Conservation (phyloP, 1,140 invertebrate genomes). For the Planococcus citri region DNA sequence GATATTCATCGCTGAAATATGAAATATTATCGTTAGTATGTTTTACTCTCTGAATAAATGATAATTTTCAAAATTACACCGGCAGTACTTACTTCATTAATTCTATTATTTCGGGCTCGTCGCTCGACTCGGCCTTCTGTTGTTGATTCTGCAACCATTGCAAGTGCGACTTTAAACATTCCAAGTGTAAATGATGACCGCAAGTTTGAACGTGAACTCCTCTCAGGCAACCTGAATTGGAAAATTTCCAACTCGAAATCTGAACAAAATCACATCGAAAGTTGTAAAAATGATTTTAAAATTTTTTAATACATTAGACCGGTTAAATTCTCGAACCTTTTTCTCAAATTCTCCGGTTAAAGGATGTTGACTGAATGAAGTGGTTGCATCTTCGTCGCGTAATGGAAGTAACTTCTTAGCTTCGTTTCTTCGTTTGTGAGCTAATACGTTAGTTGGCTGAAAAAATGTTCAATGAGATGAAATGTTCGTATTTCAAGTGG, state of each 20-base stretch:
- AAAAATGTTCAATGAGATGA: too few relatives aligned
- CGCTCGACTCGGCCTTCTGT: constrained; percentile 41
- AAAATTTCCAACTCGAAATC: constrained; percentile 62
- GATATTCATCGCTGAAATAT: constrained; percentile 64
- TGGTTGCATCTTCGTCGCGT: constrained; percentile 44
- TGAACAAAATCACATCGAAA: neutral
- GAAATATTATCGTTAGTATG: neutral
- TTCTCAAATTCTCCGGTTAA: constrained; percentile 51
- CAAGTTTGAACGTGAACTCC: constrained; percentile 92
- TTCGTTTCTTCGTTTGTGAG: constrained; percentile 48
- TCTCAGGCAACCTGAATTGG: constrained; percentile 82
- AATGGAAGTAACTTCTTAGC: constrained; percentile 51
- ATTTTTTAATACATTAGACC: constrained; percentile 54
- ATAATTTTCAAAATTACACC: neutral
- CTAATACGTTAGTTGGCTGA: constrained; percentile 67
- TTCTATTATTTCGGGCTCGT: constrained; percentile 43
- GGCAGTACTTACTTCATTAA: constrained; percentile 1
- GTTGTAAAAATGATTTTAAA: too few relatives aligned
- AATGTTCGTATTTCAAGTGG: too few relatives aligned
- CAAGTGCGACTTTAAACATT: constrained; percentile 80
- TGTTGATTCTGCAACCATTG: constrained; percentile 63
- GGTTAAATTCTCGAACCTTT: constrained; percentile 51
- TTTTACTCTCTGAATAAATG: too few relatives aligned
- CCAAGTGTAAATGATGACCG: constrained; percentile 88
- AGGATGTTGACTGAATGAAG: constrained; percentile 42